Conservation (phyloP, 1,140 invertebrate species). For the Ptiloglossa arizonensis region DNA sequence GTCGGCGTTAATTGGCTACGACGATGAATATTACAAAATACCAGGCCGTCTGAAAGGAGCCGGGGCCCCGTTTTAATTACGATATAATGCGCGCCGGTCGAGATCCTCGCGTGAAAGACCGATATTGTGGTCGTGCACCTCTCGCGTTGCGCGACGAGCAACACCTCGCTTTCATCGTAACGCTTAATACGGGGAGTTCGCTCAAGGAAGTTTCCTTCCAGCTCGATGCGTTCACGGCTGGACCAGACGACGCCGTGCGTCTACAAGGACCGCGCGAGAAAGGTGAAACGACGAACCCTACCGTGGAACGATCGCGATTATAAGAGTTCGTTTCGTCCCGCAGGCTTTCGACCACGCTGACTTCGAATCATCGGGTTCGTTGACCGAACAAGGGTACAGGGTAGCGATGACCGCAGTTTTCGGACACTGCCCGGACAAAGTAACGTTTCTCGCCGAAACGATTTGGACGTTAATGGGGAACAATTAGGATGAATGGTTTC, state of each 20-base stretch:
- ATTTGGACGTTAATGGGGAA: too few species aligned
- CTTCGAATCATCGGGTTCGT: constrained; percentile 6
- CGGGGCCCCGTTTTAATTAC: constrained; percentile 49
- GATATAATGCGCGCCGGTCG: constrained; percentile 45
- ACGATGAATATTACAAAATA: constrained; percentile 58
- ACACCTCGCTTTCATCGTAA: constrained; percentile 31
- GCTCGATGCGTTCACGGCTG: not conserved
- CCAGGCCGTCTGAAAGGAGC: constrained; percentile 36
- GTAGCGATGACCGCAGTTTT: constrained; percentile 57
- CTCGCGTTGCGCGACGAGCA: constrained; percentile 2
- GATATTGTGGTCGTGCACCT: not conserved
- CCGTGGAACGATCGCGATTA: not conserved
- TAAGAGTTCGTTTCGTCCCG: not conserved
- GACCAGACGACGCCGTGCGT: not conserved
- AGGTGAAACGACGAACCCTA: constrained; percentile 5
- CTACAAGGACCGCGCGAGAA: not conserved
- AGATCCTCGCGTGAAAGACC: constrained; percentile 20
- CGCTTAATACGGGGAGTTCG: constrained; percentile 19
- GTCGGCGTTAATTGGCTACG: constrained; percentile 55
- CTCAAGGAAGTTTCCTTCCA: constrained; percentile 36
- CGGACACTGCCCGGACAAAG: constrained; percentile 49
- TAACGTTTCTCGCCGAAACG: too few species aligned
- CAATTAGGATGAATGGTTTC: not conserved
- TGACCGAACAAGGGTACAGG: constrained; percentile 46
- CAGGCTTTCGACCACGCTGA: constrained; percentile 56